phyloP scores from a whole-genome alignment of 2,797 vertebrate species.

The Thaleichthys pacificus region DNA sequence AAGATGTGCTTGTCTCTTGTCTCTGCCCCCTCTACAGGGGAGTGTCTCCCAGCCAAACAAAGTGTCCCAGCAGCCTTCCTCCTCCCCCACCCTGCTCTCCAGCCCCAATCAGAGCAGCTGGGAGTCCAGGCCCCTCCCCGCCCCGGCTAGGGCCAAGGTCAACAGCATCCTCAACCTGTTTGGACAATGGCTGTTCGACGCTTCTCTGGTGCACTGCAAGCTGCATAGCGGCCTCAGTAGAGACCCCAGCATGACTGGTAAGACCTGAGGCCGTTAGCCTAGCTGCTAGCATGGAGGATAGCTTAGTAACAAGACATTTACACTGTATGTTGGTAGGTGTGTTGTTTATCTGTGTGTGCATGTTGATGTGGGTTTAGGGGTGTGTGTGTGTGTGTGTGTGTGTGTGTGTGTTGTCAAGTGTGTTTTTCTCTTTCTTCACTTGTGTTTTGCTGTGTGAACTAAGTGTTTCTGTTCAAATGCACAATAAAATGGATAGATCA shows the following conservation, averaged over 20 bases:
- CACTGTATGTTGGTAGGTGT: slow-evolving; percentile 64
- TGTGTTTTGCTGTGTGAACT: slow-evolving; percentile 52
- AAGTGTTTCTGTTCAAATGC: background rate
- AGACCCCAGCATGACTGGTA: slow-evolving; percentile 97
- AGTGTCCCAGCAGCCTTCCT: slow-evolving; percentile 72
- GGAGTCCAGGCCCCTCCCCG: slow-evolving; percentile 90
- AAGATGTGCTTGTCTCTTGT: background rate
- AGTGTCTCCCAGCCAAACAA: slow-evolving; percentile 85
- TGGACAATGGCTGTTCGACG: slow-evolving; percentile 95
- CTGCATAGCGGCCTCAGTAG: slow-evolving; percentile 94
- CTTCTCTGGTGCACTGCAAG: slow-evolving; percentile 94
- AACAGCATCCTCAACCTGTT: slow-evolving; percentile 98
- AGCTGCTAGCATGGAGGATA: slow-evolving; percentile 12
- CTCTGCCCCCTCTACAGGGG: slow-evolving; percentile 67
- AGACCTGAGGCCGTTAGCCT: slow-evolving; percentile 53
- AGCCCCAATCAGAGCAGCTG: slow-evolving; percentile 93
- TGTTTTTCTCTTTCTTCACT: slow-evolving; percentile 52
- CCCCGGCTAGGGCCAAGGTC: slow-evolving; percentile 91
- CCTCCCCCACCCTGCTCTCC: slow-evolving; percentile 89
- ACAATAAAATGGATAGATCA: background rate
- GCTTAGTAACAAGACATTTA: slow-evolving; percentile 12
- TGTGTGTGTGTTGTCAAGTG: slow-evolving; percentile 46
- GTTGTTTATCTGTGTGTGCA: slow-evolving; percentile 47
- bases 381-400: slow-evolving; percentile 40
- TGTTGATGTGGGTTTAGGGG: slow-evolving; percentile 48